A percentile compares a stretch with the other conserved stretches of the same genome.
These are phyloP conservation scores for Tragelaphus eurycerus DNA, from an alignment of 2,797 vertebrate species.

Conservation along the genomic window DNA sequence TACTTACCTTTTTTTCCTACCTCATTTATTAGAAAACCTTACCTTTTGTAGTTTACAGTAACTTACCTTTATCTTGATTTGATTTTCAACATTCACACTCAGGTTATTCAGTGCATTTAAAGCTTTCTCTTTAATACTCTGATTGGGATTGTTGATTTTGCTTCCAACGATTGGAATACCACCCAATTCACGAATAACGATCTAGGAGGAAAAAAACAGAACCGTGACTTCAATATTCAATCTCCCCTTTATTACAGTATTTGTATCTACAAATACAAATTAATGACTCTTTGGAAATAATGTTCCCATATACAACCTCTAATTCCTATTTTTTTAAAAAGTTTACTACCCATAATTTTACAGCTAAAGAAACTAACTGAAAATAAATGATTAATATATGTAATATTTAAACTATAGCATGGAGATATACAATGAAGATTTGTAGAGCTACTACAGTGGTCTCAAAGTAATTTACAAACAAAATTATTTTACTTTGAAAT, in stretches of 20 bases:
- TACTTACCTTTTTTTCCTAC: neutral
- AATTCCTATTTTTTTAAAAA: neutral
- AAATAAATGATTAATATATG: constrained; percentile 1
- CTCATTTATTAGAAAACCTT: neutral
- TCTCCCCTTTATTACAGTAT: neutral
- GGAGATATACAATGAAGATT: neutral
- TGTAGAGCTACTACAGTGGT: neutral
- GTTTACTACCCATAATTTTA: neutral
- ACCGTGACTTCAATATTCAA: neutral
- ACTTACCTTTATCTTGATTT: constrained; percentile 92
- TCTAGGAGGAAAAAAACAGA: constrained; percentile 81
- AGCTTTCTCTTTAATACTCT: constrained; percentile 90
- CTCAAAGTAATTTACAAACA: constrained; percentile 33
- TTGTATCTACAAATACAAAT: neutral
- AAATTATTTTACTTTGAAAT: constrained; percentile 43
- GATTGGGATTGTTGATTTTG: constrained; percentile 85
- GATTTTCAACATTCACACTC: constrained; percentile 95
- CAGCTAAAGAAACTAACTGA: neutral
- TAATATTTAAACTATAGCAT: neutral
- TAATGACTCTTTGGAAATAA: neutral
- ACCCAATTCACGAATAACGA: constrained; percentile 91
- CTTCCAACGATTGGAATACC: constrained; percentile 90
- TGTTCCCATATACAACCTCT: neutral
- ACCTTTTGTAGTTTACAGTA: constrained; percentile 9
- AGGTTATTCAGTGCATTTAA: constrained; percentile 96